Percentiles rank a stretch among this genome's conserved stretches.
phyloP scores from a whole-genome alignment of 2,888 invertebrate genomes.

The Parnassius glacialis region DNA sequence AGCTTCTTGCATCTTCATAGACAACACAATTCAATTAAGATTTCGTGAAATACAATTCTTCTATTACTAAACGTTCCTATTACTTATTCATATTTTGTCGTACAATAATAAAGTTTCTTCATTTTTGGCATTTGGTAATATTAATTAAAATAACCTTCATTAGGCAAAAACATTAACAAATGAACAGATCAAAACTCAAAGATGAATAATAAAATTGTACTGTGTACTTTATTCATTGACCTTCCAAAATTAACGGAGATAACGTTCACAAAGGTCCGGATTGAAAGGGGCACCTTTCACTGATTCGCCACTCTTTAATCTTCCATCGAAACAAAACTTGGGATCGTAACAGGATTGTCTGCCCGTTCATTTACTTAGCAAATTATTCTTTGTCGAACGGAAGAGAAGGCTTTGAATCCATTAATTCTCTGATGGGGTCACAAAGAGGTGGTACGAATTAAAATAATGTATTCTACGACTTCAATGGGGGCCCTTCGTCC shows the following conservation, averaged over 20 bases:
- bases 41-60: conserved; percentile 31
- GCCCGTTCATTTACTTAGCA: conserved; percentile 79
- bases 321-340: conserved; percentile 76
- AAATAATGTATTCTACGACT: conserved; percentile 80
- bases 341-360: conserved; percentile 77
- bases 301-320: conserved; percentile 75
- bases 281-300: conserved; percentile 69
- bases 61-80: too few relatives aligned
- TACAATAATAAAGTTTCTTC: neutral
- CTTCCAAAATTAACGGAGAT: conserved; percentile 74
- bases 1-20: conserved; percentile 51
- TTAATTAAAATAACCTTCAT: conserved; percentile 28
- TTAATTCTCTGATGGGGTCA: conserved; percentile 78
- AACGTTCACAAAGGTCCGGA: conserved; percentile 64
- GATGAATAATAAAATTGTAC: conserved; percentile 66
- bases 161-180: conserved; percentile 39
- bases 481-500: conserved; percentile 77
- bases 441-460: conserved; percentile 79
- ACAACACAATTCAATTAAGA: conserved; percentile 75
- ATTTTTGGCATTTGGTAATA: neutral
- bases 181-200: conserved; percentile 50
- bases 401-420: conserved; percentile 80
- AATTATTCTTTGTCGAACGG: conserved; percentile 80
- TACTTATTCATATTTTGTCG: too few relatives aligned
- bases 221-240: conserved; percentile 72